Evolutionary conservation across 2,888 invertebrate species (phyloP), one percentile per base, ranked within the genome.

Genomic region (Ariolimax columbianus): DNA sequence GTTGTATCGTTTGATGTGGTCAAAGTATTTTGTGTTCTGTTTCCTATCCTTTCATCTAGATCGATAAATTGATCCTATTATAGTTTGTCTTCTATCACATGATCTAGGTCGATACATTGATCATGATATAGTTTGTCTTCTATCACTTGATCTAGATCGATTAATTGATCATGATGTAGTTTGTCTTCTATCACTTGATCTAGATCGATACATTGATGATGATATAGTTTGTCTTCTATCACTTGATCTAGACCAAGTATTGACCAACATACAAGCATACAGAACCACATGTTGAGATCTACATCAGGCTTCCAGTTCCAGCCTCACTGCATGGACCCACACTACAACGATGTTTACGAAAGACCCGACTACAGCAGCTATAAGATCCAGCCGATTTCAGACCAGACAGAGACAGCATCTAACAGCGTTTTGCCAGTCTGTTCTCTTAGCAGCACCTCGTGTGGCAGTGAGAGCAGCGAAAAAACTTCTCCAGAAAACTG

Each of bases 301-400:
- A 82, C 85, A 9, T 86, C 87, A 11, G 78, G 85, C 51, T 59
- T 86, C 36, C 83, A 87, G 63, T 88, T 88, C 47, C 86, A 87
- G 83, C 88, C 88, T 19, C 83, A 83, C 33, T 88, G 85, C 82
- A 82, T 88, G 75, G 88, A 88, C 72, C 88, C 88, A 1, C 88
- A 88, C 82, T 87, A 87, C 78, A 81, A 73, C 43, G 85, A 83
- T 72, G 70, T 73, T 63, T 87, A 87, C 81, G 78, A 78, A n/a
- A 59, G 85, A 9, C 87, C 87, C 14, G 78, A 78, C 47, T 87
- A 77, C 84, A 81, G 63, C 55, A 17, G 40, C 66, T 40, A 40
- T 40, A 40, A 38, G 9, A 19, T 40, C 55, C 73, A 38, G n/a
- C 26, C n/a, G 19, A 38, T 17, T 26, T 77, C 63, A 33, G 30